Percentiles rank a stretch among this genome's conserved stretches.
phyloP scores from a whole-genome alignment of 2,888 invertebrate genomes.

The Synergus japonicus region DNA sequence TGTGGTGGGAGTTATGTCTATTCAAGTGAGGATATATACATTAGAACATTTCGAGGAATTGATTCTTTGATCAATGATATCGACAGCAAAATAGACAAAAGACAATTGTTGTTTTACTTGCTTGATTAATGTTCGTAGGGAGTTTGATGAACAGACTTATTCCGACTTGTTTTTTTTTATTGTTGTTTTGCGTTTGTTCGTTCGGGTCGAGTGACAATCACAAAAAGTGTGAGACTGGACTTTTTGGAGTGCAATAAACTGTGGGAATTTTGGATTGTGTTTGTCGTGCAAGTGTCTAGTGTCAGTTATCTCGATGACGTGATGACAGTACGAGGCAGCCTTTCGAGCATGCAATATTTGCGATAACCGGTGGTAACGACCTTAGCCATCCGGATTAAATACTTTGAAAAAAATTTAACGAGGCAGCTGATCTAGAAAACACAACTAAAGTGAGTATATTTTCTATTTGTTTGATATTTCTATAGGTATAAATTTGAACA shows the following conservation, averaged over 20 bases:
- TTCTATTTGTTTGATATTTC: slow-evolving; percentile 6
- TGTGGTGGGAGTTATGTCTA: background rate
- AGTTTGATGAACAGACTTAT: background rate
- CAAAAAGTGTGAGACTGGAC: slow-evolving; percentile 46
- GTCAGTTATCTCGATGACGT: slow-evolving; percentile 52
- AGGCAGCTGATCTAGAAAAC: slow-evolving; percentile 52
- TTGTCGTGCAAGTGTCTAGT: slow-evolving; percentile 48
- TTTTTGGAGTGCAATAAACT: slow-evolving; percentile 7
- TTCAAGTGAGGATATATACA: background rate
- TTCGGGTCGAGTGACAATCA: slow-evolving; percentile 51
- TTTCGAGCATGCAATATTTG: slow-evolving; percentile 41
- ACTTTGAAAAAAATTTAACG: slow-evolving; percentile 53
- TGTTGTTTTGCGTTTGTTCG: background rate
- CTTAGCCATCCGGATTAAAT: slow-evolving; percentile 64
- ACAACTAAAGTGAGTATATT: slow-evolving; percentile 61
- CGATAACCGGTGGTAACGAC: slow-evolving; percentile 64
- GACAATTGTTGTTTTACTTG: background rate
- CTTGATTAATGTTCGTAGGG: background rate
- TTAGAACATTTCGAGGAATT: background rate
- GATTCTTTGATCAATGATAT: background rate
- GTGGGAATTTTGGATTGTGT: slow-evolving; percentile 41
- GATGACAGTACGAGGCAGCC: slow-evolving; percentile 50
- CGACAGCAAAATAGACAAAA: background rate
- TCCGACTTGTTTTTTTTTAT: background rate
- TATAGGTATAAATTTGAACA: too few species aligned